These are phyloP conservation scores for Drosophila murphyi DNA, from an alignment of 1,140 invertebrate species.

Conservation along the genomic window DNA sequence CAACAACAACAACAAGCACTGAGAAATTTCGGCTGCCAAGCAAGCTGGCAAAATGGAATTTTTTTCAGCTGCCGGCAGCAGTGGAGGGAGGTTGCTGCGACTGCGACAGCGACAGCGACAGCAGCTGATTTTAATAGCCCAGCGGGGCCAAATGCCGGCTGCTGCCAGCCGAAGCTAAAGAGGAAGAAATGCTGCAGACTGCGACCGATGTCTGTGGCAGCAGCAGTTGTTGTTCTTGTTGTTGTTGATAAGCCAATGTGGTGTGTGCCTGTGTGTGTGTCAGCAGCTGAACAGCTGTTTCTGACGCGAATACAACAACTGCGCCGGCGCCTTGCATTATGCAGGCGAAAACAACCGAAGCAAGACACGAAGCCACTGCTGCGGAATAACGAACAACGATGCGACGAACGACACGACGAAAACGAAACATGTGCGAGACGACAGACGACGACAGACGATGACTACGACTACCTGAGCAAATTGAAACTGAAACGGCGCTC, in stretches of 20 bases:
- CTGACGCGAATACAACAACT: slow-evolving; percentile 50
- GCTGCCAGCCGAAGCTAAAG: slow-evolving; percentile 44
- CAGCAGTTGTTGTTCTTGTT: slow-evolving; percentile 46
- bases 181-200: slow-evolving; percentile 37
- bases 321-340: slow-evolving; percentile 66
- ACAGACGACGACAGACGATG: not conserved
- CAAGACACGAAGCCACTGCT: slow-evolving; percentile 15
- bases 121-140: slow-evolving; percentile 82
- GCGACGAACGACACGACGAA: not conserved
- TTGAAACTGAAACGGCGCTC: slow-evolving; percentile 48
- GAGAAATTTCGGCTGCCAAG: slow-evolving; percentile 38
- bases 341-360: slow-evolving; percentile 46
- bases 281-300: slow-evolving; percentile 72
- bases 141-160: slow-evolving; percentile 73
- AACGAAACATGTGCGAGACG: slow-evolving; percentile 38
- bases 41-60: slow-evolving; percentile 77
- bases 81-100: slow-evolving; percentile 6
- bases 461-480: slow-evolving; percentile 27
- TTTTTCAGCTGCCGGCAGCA: slow-evolving; percentile 72
- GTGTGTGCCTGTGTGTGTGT: slow-evolving; percentile 1
- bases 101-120: slow-evolving; percentile 50
- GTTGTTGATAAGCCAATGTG: slow-evolving; percentile 37
- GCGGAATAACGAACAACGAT: slow-evolving; percentile 5
- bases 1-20: slow-evolving; percentile 30
- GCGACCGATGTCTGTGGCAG: slow-evolving; percentile 57